phyloP scores from a whole-genome alignment of 1,140 invertebrate genomes.

The Aleiodes sp. region DNA sequence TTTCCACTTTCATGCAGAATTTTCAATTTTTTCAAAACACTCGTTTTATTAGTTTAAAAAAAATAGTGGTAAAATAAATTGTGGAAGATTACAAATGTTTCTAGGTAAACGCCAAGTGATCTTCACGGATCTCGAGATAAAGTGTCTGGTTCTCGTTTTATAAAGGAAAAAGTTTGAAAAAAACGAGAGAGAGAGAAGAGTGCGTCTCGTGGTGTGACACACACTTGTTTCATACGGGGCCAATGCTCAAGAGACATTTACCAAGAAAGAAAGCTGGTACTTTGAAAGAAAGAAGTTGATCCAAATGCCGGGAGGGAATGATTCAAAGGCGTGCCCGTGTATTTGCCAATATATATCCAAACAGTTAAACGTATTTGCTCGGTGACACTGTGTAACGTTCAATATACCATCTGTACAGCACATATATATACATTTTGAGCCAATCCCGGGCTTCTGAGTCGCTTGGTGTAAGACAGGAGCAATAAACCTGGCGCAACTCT shows the following conservation, averaged over 20 bases:
- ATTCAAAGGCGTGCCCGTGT: constrained; percentile 8
- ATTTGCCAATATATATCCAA: not conserved
- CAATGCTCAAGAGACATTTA: constrained; percentile 44
- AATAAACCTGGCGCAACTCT: not conserved
- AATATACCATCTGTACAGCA: not conserved
- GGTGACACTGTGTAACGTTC: not conserved
- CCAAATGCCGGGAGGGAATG: constrained; percentile 21
- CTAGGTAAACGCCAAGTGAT: too few species aligned
- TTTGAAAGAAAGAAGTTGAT: constrained; percentile 50
- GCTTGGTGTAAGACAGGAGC: not conserved
- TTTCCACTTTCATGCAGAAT: too few species aligned
- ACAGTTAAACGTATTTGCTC: not conserved
- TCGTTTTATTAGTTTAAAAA: too few species aligned
- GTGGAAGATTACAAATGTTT: too few species aligned
- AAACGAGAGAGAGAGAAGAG: not conserved
- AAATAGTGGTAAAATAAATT: too few species aligned
- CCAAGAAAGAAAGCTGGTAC: constrained; percentile 50
- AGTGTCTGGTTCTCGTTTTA: too few species aligned
- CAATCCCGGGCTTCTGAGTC: not conserved
- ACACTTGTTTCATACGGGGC: not conserved
- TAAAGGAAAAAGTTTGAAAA: not conserved
- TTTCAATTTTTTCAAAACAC: too few species aligned
- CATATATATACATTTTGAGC: too few species aligned
- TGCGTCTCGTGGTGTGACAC: not conserved
- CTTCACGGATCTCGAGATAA: too few species aligned